Evolutionary conservation across 2,113 vertebrate genomes (phyloP).

Genomic region (Barnardius zonarius): DNA sequence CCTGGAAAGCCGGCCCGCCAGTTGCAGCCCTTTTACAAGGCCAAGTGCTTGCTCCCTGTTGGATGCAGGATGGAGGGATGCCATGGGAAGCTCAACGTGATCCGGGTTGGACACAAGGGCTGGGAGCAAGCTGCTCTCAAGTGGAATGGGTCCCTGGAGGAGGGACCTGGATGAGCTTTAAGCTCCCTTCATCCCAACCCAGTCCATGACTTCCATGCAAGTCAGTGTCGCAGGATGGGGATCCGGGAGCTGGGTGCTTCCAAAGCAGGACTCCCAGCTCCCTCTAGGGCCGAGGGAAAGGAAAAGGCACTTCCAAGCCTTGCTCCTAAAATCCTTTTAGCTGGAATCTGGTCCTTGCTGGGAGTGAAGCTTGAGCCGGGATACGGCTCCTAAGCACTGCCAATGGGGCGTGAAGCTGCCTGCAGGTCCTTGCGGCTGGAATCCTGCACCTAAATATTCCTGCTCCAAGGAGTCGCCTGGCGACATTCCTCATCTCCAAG

Average conservation of each 20-base stretch:
- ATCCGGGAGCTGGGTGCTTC: not conserved
- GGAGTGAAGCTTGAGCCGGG: not conserved
- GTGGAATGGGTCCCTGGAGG: not conserved
- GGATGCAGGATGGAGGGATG: not conserved
- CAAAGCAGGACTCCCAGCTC: not conserved
- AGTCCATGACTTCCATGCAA: not conserved
- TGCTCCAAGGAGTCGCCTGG: not conserved
- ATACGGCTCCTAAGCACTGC: not conserved
- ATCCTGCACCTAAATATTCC: not conserved
- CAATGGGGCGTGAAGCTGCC: fast-evolving
- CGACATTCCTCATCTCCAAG: too few relatives aligned
- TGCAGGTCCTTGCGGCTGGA: not conserved
- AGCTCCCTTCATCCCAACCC: not conserved
- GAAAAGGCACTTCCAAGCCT: not conserved
- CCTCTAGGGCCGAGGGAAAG: conserved; percentile 6
- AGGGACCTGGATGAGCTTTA: not conserved
- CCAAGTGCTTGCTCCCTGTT: not conserved
- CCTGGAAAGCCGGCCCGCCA: not conserved
- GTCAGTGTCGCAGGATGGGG: not conserved
- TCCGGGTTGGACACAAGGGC: not conserved
- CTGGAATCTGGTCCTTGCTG: not conserved
- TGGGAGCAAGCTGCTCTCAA: not conserved
- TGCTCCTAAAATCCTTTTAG: not conserved
- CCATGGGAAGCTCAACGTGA: not conserved
- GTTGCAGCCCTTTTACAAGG: not conserved